A percentile compares a stretch with the other conserved stretches of the same genome.
These are phyloP conservation scores for Pristis pectinata DNA, from an alignment of 2,797 vertebrate species.

Conservation along the genomic window DNA sequence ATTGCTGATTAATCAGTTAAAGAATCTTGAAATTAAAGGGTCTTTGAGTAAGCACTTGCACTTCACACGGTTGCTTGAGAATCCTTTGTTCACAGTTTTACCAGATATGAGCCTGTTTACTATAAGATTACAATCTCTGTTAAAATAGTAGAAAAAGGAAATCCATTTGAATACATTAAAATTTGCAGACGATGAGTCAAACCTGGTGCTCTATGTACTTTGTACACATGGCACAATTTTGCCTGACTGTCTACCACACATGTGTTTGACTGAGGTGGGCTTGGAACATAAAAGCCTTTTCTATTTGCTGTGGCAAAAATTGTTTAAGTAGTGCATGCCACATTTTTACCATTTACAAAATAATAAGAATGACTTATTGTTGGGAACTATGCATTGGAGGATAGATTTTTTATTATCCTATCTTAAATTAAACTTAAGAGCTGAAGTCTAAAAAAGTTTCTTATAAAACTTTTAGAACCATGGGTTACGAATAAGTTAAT, in stretches of 20 bases:
- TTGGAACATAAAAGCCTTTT: background rate
- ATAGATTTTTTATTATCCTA: background rate
- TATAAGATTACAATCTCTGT: background rate
- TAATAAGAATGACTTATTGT: constrained; percentile 1
- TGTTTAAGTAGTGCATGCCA: background rate
- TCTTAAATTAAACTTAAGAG: background rate
- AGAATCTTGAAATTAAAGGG: background rate
- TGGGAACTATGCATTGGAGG: background rate
- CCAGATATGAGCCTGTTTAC: background rate
- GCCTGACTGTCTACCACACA: background rate
- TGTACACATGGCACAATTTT: background rate
- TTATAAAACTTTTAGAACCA: background rate
- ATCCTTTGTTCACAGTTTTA: background rate
- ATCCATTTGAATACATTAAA: background rate
- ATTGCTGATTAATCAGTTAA: background rate
- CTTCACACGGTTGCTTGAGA: background rate
- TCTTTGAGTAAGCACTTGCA: background rate
- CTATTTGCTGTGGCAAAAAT: background rate
- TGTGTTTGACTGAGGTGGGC: background rate
- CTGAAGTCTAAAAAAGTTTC: background rate
- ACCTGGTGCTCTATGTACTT: too few relatives aligned
- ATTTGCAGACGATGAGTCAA: background rate
- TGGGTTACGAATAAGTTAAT: background rate
- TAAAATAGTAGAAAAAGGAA: background rate
- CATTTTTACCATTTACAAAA: background rate